phyloP scores from a whole-genome alignment of 1,140 invertebrate genomes.

The Hylaeus volcanicus region DNA sequence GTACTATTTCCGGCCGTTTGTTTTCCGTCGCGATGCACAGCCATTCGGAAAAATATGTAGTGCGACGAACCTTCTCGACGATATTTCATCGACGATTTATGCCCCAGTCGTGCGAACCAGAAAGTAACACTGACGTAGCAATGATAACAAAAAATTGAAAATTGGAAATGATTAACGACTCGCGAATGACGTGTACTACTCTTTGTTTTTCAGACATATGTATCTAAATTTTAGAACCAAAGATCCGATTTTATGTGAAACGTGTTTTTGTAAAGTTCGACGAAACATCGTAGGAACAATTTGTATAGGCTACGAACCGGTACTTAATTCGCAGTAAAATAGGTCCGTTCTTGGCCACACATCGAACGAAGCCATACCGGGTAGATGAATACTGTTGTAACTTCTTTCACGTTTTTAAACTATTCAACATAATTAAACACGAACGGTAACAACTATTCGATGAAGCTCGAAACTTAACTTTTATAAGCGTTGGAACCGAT shows the following conservation, averaged over 20 bases:
- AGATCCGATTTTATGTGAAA: not conserved
- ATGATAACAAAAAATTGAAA: not conserved
- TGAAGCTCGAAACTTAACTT: no score
- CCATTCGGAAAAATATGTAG: slow-evolving; percentile 26
- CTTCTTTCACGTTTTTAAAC: no score
- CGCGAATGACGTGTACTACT: not conserved
- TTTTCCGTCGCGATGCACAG: slow-evolving; percentile 27
- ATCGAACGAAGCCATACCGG: no score
- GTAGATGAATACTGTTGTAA: no score
- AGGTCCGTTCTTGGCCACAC: not conserved
- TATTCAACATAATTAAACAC: no score
- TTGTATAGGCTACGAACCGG: not conserved
- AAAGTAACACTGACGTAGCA: not conserved
- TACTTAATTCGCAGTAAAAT: not conserved
- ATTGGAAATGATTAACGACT: not conserved
- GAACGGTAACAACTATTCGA: no score
- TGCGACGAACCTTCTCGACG: not conserved
- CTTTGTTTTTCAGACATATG: not conserved
- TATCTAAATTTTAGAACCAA: not conserved
- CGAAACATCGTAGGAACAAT: not conserved
- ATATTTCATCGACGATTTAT: slow-evolving; percentile 11
- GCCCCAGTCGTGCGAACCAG: not conserved
- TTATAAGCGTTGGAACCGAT: no score
- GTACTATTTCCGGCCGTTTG: slow-evolving; percentile 43
- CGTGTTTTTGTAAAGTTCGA: not conserved